Evolutionary conservation across 2,113 vertebrate genomes (phyloP).

Genomic region (Callithrix jacchus): DNA sequence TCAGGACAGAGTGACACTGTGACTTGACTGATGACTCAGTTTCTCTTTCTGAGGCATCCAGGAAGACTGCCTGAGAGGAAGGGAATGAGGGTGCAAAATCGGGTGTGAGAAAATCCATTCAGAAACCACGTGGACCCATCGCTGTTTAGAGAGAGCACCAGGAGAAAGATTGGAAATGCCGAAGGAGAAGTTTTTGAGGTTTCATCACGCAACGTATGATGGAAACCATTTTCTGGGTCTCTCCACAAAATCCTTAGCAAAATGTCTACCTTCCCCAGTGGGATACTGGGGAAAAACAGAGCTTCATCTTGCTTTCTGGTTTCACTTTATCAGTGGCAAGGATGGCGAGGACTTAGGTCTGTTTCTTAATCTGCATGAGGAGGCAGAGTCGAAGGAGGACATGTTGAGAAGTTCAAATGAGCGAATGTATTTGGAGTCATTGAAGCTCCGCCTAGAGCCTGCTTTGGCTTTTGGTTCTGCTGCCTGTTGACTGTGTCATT

Average conservation of each 20-base stretch:
- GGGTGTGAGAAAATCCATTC: background rate
- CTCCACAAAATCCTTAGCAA: background rate
- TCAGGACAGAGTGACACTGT: background rate
- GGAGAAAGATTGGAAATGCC: background rate
- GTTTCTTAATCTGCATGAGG: background rate
- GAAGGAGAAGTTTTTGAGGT: background rate
- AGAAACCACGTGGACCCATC: background rate
- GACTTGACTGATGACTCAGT: background rate
- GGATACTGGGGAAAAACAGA: background rate
- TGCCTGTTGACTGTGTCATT: background rate
- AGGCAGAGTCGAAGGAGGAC: background rate
- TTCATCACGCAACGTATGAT: accelerated
- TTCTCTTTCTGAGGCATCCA: background rate
- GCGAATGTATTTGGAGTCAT: accelerated
- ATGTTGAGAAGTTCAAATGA: background rate
- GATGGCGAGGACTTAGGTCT: background rate
- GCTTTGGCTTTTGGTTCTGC: background rate
- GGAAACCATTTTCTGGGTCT: background rate
- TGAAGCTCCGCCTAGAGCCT: background rate
- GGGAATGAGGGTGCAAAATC: background rate
- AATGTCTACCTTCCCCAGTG: background rate
- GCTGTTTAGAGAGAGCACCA: background rate
- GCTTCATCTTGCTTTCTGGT: background rate
- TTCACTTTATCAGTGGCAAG: background rate
- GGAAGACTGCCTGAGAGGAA: background rate